phyloP scores from a whole-genome alignment of 2,113 vertebrate species.

The Parotia lawesii region DNA sequence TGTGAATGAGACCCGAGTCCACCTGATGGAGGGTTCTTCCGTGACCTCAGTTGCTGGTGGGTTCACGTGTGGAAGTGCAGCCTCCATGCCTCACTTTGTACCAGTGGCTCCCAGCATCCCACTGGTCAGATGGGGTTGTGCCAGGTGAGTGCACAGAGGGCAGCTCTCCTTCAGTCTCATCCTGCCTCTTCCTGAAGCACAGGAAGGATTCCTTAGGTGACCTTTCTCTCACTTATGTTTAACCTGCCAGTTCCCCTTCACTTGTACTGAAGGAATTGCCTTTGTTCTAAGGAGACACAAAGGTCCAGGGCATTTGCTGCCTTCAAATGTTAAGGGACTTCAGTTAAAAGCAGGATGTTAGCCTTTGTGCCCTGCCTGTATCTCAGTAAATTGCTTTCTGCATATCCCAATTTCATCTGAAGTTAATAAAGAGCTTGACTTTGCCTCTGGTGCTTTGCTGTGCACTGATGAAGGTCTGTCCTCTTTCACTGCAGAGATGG shows the following conservation, averaged over 20 bases:
- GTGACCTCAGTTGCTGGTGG: background rate
- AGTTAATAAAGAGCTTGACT: slow-evolving; percentile 22
- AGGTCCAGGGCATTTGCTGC: background rate
- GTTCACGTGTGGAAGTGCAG: fast-evolving
- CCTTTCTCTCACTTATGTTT: background rate
- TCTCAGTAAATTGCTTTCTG: slow-evolving; percentile 28
- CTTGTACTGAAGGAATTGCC: background rate
- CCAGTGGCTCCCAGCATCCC: background rate
- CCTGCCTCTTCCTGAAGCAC: background rate
- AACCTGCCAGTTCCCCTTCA: background rate
- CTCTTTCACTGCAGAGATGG: background rate
- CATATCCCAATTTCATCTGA: background rate
- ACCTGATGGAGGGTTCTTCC: background rate
- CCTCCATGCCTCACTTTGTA: background rate
- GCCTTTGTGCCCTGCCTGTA: slow-evolving; percentile 11
- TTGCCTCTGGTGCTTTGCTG: slow-evolving; percentile 30
- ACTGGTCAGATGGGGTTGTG: background rate
- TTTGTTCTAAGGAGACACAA: background rate
- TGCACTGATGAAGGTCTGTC: background rate
- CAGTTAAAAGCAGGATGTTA: background rate
- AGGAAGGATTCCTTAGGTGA: background rate
- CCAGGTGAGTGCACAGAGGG: background rate
- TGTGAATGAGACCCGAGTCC: background rate
- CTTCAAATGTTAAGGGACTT: background rate
- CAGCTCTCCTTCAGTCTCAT: background rate